These are phyloP conservation scores for Cyanoramphus novaezelandiae DNA, from an alignment of 2,113 vertebrate species.

Conservation along the genomic window DNA sequence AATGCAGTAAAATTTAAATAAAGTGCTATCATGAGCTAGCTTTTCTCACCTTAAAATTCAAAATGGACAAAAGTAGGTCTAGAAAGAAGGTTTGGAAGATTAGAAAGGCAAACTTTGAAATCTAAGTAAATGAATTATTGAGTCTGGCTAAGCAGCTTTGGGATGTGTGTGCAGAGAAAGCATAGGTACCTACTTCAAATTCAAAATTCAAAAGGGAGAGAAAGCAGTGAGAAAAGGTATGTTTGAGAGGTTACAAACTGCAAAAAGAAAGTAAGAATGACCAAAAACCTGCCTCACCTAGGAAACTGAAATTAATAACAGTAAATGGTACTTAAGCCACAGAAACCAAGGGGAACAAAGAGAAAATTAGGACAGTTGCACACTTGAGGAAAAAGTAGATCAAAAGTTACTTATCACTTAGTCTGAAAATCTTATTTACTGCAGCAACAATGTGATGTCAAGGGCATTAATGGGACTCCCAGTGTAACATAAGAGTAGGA, in stretches of 20 bases:
- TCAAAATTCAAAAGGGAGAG: conserved; percentile 31
- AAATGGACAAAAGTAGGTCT: conserved; percentile 37
- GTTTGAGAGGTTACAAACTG: not conserved
- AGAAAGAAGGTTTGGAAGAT: not conserved
- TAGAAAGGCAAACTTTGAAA: conserved; percentile 33
- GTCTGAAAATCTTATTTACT: not conserved
- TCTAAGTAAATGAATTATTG: conserved; percentile 53
- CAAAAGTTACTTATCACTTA: not conserved
- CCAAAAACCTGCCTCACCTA: not conserved
- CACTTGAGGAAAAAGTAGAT: not conserved
- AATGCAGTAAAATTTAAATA: conserved; percentile 2
- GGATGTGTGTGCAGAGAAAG: not conserved
- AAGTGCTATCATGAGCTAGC: not conserved
- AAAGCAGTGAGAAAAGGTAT: not conserved
- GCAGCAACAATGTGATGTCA: not conserved
- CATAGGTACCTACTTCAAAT: conserved; percentile 36
- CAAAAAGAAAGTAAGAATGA: not conserved
- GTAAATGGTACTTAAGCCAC: not conserved
- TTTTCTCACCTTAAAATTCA: conserved; percentile 7
- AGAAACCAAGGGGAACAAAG: not conserved
- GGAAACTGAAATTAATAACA: conserved; percentile 16
- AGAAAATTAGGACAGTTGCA: not conserved
- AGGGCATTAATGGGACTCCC: not conserved
- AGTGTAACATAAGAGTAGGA: not conserved
- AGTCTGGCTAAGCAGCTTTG: conserved; percentile 30